phyloP scores from a whole-genome alignment of 1,140 invertebrate genomes.

The Melipona quadrifasciata region DNA sequence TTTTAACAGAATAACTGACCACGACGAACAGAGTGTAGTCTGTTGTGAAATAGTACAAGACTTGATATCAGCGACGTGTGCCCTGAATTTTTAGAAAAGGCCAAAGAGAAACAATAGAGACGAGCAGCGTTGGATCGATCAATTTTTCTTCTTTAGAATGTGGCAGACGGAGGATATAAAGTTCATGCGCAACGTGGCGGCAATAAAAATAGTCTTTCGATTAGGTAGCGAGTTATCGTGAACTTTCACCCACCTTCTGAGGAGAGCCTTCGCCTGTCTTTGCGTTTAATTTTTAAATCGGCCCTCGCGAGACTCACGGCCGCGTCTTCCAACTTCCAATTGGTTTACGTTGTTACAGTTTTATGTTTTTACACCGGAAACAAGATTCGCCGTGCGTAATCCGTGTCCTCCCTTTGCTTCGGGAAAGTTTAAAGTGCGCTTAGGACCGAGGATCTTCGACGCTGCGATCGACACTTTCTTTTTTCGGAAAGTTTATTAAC shows the following conservation, averaged over 20 bases:
- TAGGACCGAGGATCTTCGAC: too few relatives aligned
- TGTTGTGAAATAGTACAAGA: too few relatives aligned
- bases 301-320: not conserved
- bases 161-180: not conserved
- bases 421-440: not conserved
- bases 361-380: not conserved
- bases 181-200: not conserved
- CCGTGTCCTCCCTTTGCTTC: not conserved
- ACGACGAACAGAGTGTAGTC: too few relatives aligned
- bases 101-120: not conserved
- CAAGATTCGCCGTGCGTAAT: not conserved
- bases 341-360: slow-evolving; percentile 2
- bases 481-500: too few relatives aligned
- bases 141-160: not conserved
- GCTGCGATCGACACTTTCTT: too few relatives aligned
- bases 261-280: not conserved
- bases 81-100: not conserved
- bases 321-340: not conserved
- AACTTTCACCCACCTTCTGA: not conserved
- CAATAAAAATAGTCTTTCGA: not conserved
- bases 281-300: not conserved
- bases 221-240: not conserved
- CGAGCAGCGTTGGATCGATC: not conserved
- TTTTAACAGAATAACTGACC: too few relatives aligned
- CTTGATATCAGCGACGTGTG: too few relatives aligned